Conservation (phyloP, 2,113 vertebrate species). For the Trinectes maculatus region DNA sequence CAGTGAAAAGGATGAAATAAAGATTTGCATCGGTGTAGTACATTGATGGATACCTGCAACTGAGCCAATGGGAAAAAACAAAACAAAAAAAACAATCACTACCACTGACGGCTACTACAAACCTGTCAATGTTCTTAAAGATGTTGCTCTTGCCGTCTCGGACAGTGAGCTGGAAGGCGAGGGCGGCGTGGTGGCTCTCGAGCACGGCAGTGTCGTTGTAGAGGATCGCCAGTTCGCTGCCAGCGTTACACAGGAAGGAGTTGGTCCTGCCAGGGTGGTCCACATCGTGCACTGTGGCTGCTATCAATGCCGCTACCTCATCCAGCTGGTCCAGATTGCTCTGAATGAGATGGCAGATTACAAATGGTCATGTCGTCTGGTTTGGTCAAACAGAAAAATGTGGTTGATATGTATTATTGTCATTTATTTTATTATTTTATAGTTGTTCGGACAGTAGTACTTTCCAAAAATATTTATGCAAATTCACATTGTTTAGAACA, state of each 20-base stretch:
- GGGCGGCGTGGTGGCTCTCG: constrained; percentile 94
- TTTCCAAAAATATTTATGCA: too few species aligned
- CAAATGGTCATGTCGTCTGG: background rate
- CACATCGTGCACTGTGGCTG: constrained; percentile 93
- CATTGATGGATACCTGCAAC: background rate
- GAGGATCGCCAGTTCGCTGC: constrained; percentile 93
- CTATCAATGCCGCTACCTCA: constrained; percentile 92
- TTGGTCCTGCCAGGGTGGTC: constrained; percentile 96
- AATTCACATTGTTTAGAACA: too few species aligned
- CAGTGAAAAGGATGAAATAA: background rate
- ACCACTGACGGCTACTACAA: background rate
- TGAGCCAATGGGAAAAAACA: background rate
- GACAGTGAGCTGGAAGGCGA: constrained; percentile 94
- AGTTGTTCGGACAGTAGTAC: too few species aligned
- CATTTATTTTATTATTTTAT: too few species aligned
- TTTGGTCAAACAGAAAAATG: too few species aligned
- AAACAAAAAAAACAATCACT: background rate
- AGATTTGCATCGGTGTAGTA: background rate
- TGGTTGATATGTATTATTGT: background rate
- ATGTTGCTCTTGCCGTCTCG: constrained; percentile 94
- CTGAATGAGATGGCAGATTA: constrained; percentile 70
- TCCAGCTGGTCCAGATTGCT: constrained; percentile 93
- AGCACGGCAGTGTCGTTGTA: constrained; percentile 95
- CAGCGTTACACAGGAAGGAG: constrained; percentile 95
- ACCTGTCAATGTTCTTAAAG: constrained; percentile 97